Evolutionary conservation across 2,797 vertebrate genomes (phyloP).

Genomic region (Cyprinella venusta): DNA sequence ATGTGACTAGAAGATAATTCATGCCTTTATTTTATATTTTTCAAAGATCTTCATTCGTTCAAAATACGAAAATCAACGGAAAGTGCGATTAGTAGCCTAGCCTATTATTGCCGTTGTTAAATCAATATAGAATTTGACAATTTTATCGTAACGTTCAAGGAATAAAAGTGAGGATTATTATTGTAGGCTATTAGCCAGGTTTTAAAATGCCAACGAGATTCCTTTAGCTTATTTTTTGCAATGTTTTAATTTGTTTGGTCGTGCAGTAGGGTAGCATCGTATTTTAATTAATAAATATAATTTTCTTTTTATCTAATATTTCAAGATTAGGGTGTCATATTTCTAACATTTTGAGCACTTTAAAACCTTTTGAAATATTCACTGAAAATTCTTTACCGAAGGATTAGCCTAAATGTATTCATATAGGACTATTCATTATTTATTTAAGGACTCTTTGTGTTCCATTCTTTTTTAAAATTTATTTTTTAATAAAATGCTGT

Average conservation of each 20-base stretch:
- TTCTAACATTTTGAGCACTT: neutral
- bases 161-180: neutral
- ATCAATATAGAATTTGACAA: neutral
- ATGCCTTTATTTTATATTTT: neutral
- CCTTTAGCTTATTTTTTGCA: neutral
- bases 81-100: neutral
- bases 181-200: neutral
- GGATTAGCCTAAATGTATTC: neutral
- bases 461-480: neutral
- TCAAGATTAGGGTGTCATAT: neutral
- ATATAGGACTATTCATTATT: neutral
- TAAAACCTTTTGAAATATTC: conserved; percentile 17
- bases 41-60: neutral
- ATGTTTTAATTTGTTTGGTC: neutral
- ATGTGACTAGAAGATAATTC: neutral
- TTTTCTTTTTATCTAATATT: neutral
- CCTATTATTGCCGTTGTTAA: neutral
- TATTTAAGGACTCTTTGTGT: neutral
- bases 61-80: neutral
- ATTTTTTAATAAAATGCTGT: neutral
- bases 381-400: neutral
- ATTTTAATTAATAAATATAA: neutral
- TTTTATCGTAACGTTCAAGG: neutral
- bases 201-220: neutral
- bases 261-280: neutral